These are phyloP conservation scores for Limosa lapponica DNA, from an alignment of 2,797 vertebrate genomes.

Conservation along the genomic window DNA sequence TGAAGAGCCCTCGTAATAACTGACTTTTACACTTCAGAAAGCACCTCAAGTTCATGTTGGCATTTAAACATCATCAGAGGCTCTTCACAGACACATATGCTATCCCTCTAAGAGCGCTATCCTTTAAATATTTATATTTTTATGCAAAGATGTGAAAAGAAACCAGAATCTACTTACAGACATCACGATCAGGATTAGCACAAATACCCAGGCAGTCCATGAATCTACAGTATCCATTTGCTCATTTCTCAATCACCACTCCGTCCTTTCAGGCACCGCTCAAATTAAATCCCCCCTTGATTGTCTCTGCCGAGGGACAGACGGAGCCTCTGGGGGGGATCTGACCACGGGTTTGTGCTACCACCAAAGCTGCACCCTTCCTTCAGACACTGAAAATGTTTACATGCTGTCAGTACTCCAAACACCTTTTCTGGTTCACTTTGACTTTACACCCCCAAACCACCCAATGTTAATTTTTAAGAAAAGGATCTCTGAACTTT, in stretches of 20 bases:
- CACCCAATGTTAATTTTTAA: background rate
- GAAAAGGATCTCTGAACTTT: background rate
- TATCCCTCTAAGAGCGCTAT: background rate
- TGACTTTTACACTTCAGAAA: background rate
- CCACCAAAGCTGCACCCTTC: background rate
- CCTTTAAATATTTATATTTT: background rate
- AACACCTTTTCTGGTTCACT: background rate
- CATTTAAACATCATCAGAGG: background rate
- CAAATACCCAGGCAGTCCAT: background rate
- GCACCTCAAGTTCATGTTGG: background rate
- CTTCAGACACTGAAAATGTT: background rate
- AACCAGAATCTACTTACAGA: background rate
- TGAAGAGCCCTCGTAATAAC: background rate
- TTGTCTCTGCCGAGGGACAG: accelerated
- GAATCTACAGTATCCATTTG: background rate
- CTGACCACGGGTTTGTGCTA: background rate
- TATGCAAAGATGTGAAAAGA: background rate
- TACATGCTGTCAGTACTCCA: background rate
- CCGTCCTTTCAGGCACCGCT: background rate
- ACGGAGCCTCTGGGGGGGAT: background rate
- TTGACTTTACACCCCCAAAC: background rate
- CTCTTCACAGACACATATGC: background rate
- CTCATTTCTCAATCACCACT: background rate
- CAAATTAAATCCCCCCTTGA: background rate
- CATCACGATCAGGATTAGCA: background rate